These are phyloP conservation scores for Poeciliopsis retropinna DNA, from an alignment of 2,113 vertebrate genomes.

Conservation along the genomic window DNA sequence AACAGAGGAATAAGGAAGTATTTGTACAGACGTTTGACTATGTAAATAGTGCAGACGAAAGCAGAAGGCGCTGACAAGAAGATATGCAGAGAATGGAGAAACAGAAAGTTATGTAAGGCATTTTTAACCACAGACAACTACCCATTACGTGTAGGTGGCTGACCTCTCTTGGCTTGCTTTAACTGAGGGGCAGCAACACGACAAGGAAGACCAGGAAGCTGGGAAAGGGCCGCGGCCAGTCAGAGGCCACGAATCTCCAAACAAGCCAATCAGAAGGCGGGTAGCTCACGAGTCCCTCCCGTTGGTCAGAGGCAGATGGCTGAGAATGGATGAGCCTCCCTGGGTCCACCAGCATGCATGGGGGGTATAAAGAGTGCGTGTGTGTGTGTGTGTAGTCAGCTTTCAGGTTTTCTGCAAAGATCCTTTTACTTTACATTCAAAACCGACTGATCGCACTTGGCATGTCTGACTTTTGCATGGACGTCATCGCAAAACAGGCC, in stretches of 20 bases:
- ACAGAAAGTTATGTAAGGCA: constrained; percentile 45
- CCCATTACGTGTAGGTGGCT: constrained; percentile 45
- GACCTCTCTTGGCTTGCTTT: constrained; percentile 30
- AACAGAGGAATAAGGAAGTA: constrained; percentile 28
- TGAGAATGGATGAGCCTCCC: constrained; percentile 54
- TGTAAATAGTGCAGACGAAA: not conserved
- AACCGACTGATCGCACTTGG: not conserved
- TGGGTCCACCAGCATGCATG: constrained; percentile 37
- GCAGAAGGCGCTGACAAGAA: not conserved
- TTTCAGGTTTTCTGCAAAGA: not conserved
- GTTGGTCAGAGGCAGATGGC: constrained; percentile 70
- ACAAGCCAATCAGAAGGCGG: constrained; percentile 43
- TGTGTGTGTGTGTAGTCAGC: not conserved
- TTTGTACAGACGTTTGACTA: constrained; percentile 12
- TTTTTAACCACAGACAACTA: constrained; percentile 22
- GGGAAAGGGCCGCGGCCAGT: constrained; percentile 10
- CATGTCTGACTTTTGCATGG: not conserved
- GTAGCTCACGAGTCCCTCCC: constrained; percentile 25
- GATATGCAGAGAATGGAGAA: constrained; percentile 1
- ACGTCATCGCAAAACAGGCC: not conserved
- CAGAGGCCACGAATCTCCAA: constrained; percentile 2
- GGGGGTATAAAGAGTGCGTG: not conserved
- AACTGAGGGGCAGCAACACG: constrained; percentile 30
- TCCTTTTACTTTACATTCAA: not conserved
- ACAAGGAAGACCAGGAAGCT: constrained; percentile 56